Evolutionary conservation across 2,888 invertebrate genomes (phyloP).

Genomic region (Oligia strigilis): DNA sequence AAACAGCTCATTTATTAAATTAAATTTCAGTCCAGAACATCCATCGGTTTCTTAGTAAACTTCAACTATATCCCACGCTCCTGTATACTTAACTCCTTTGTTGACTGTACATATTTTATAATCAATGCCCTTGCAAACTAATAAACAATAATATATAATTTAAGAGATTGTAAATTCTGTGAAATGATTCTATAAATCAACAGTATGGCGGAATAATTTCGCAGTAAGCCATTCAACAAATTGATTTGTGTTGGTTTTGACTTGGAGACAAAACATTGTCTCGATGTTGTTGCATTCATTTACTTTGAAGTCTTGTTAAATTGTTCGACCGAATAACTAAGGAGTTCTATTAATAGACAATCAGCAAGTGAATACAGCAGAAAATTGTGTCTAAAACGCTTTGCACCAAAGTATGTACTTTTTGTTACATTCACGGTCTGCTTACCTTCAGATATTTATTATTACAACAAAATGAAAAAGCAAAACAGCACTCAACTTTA

Average conservation of each 20-base stretch:
- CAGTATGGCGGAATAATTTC: constrained; percentile 55
- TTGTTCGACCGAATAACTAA: constrained; percentile 32
- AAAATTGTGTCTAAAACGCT: neutral
- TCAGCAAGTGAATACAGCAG: neutral
- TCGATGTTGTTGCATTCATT: constrained; percentile 35
- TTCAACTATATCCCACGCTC: too few species aligned
- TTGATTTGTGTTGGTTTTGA: constrained; percentile 58
- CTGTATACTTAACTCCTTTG: too few species aligned
- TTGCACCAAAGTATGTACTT: constrained; percentile 5
- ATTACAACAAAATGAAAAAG: neutral
- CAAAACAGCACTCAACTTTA: neutral
- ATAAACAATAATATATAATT: constrained; percentile 30
- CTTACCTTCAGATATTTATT: constrained; percentile 10
- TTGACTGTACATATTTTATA: neutral
- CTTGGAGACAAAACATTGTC: constrained; percentile 60
- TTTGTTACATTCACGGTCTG: constrained; percentile 22
- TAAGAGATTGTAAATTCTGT: constrained; percentile 48
- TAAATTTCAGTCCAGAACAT: too few species aligned
- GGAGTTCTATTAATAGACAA: constrained; percentile 32
- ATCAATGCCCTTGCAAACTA: constrained; percentile 38
- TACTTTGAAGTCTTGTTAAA: constrained; percentile 43
- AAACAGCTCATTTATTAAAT: too few species aligned
- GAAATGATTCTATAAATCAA: constrained; percentile 53
- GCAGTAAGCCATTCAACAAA: constrained; percentile 58
- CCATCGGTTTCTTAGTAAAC: too few species aligned